A percentile compares a stretch with the other conserved stretches of the same genome.
Conservation (phyloP, 2,113 vertebrate species). For the Corythornis cristatus region DNA sequence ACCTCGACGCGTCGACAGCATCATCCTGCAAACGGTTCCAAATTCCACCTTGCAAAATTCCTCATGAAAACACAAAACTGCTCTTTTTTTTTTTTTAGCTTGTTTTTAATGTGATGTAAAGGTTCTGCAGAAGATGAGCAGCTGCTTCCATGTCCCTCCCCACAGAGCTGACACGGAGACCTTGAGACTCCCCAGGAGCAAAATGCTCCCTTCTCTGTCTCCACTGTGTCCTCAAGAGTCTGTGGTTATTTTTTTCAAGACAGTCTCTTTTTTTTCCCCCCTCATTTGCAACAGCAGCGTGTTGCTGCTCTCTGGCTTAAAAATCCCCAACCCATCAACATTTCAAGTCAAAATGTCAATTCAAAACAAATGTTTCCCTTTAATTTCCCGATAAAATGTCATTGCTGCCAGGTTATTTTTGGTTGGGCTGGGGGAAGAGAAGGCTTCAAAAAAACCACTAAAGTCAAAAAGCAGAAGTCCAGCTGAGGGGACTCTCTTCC, state of each 20-base stretch:
- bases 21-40: neutral
- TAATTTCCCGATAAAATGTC: slow-evolving; percentile 62
- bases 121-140: neutral
- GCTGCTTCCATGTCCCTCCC: neutral
- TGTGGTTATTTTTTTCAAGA: neutral
- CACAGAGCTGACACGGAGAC: neutral
- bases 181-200: neutral
- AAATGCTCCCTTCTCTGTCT: neutral
- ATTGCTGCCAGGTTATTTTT: slow-evolving; percentile 39
- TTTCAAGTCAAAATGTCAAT: slow-evolving; percentile 62
- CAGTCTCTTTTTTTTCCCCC: neutral
- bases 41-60: neutral
- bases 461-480: neutral
- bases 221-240: fast-evolving
- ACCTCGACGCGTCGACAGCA: neutral
- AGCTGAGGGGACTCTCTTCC: neutral
- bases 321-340: slow-evolving; percentile 36
- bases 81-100: neutral
- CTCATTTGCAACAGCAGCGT: neutral
- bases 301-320: neutral
- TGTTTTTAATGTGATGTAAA: neutral
- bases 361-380: slow-evolving; percentile 63
- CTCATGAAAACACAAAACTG: neutral
- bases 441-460: neutral
- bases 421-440: neutral